Evolutionary conservation across 2,797 vertebrate genomes (phyloP).

Genomic region (Chiloscyllium punctatum): DNA sequence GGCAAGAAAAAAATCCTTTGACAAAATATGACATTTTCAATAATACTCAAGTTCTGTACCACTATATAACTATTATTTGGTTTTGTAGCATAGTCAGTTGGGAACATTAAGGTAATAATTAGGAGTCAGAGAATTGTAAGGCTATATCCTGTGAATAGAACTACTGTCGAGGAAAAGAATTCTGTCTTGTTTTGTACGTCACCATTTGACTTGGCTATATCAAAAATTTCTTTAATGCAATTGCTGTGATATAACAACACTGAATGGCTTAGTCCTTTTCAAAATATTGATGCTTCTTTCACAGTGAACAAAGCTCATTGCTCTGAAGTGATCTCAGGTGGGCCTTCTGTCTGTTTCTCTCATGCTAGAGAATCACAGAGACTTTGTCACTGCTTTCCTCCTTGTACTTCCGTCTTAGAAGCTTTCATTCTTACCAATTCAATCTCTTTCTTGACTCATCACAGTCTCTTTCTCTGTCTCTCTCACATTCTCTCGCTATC

Average conservation of each 20-base stretch:
- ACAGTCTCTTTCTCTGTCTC: background rate
- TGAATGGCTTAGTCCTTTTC: background rate
- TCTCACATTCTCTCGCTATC: background rate
- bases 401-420: background rate
- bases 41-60: too few relatives aligned
- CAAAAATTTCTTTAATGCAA: background rate
- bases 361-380: background rate
- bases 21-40: too few relatives aligned
- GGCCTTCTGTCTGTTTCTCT: background rate
- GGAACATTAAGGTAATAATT: too few relatives aligned
- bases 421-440: background rate
- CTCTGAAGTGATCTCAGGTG: background rate
- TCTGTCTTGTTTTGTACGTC: too few relatives aligned
- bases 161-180: too few relatives aligned
- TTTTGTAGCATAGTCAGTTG: too few relatives aligned
- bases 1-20: too few relatives aligned
- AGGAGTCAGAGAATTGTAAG: too few relatives aligned
- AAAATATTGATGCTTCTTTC: background rate
- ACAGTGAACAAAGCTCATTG: background rate
- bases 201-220: too few relatives aligned
- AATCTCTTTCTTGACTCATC: background rate
- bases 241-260: background rate
- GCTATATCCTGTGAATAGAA: too few relatives aligned
- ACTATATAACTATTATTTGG: too few relatives aligned
- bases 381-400: background rate